A percentile compares a stretch with the other conserved stretches of the same genome.
Evolutionary conservation across 2,113 vertebrate genomes (phyloP).

Genomic region (Benitochromis conjunctus): DNA sequence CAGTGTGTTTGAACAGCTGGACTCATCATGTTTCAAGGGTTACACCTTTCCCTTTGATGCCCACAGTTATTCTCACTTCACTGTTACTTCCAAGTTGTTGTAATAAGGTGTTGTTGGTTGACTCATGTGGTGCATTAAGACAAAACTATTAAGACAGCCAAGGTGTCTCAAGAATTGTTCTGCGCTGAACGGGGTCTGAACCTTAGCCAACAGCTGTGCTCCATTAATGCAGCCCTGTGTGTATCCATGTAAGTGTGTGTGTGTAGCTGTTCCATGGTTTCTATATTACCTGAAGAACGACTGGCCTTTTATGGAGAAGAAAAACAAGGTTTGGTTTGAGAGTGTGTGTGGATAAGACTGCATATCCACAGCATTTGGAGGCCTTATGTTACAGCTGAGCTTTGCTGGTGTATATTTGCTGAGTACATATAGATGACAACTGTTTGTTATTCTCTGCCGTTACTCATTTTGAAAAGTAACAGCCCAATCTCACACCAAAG

Average conservation of each 20-base stretch:
- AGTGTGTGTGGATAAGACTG: background rate
- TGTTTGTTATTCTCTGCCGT: background rate
- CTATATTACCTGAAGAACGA: constrained; percentile 10
- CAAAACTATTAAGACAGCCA: background rate
- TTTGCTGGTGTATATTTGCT: background rate
- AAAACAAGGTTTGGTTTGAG: constrained; percentile 15
- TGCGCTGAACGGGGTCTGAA: background rate
- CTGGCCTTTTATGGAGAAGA: constrained; percentile 37
- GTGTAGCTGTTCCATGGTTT: background rate
- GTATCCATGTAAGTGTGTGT: background rate
- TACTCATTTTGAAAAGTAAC: background rate
- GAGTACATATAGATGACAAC: background rate
- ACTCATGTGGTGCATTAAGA: background rate
- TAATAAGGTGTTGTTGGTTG: background rate
- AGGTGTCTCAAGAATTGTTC: background rate
- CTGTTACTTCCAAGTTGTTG: background rate
- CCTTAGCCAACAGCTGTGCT: constrained; percentile 2
- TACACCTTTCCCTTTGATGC: background rate
- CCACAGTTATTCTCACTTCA: background rate
- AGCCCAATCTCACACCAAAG: background rate
- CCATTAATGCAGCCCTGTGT: background rate
- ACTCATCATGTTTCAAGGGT: background rate
- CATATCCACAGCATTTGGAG: background rate
- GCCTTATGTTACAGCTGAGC: background rate
- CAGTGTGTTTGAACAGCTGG: background rate